Conservation (phyloP, 2,797 vertebrate species). For the Characodon lateralis region DNA sequence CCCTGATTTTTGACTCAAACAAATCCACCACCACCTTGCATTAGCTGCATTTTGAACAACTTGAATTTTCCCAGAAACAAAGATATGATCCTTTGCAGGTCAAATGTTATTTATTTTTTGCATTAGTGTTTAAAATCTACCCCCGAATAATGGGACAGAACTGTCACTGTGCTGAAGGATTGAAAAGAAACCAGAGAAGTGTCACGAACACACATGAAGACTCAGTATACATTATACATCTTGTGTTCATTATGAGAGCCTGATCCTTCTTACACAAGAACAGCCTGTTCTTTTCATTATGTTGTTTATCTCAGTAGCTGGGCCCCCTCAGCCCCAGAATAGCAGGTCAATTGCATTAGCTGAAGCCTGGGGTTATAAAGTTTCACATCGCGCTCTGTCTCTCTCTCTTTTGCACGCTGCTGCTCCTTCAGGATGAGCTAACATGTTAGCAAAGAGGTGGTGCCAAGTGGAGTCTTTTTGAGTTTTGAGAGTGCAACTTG, state of each 20-base stretch:
- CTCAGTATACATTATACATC: constrained; percentile 41
- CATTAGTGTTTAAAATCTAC: constrained; percentile 6
- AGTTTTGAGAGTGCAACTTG: constrained; percentile 10
- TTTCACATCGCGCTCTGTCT: constrained; percentile 59
- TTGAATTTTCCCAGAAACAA: background rate
- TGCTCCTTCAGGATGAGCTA: constrained; percentile 47
- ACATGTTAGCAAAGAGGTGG: constrained; percentile 45
- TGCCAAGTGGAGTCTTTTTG: constrained; percentile 17
- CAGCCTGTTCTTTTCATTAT: constrained; percentile 79
- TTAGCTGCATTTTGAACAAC: background rate
- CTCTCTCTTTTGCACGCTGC: constrained; percentile 6
- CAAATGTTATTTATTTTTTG: background rate
- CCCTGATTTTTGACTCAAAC: constrained; percentile 7
- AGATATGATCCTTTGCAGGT: fast-evolving
- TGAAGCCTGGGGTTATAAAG: constrained; percentile 73
- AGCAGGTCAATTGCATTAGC: constrained; percentile 81
- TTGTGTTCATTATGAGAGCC: constrained; percentile 49
- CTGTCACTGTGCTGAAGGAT: background rate
- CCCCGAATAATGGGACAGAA: background rate
- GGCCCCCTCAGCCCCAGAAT: constrained; percentile 75
- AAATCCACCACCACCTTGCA: background rate
- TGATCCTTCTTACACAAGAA: constrained; percentile 69
- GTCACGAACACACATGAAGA: constrained; percentile 24
- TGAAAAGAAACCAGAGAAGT: constrained; percentile 1
- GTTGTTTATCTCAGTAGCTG: constrained; percentile 78